These are phyloP conservation scores for Onychomys leucogaster DNA, from an alignment of 2,797 vertebrate species.

Conservation along the genomic window DNA sequence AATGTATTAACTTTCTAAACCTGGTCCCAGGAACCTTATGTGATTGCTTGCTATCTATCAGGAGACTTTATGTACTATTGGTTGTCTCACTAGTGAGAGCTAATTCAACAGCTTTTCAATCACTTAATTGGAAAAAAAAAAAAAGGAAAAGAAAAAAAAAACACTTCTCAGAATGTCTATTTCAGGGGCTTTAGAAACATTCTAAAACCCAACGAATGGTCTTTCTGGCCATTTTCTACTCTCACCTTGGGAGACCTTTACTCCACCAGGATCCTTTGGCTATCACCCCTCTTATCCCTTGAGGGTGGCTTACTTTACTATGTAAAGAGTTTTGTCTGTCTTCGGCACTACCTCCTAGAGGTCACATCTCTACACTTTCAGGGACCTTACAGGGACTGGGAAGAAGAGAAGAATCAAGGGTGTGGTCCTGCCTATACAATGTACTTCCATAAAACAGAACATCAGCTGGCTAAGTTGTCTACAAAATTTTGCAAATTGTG, in stretches of 20 bases:
- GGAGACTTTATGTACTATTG: neutral
- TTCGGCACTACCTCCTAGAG: neutral
- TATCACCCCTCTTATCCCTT: neutral
- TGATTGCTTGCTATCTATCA: neutral
- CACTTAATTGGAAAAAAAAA: neutral
- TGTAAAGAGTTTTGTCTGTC: too few relatives aligned
- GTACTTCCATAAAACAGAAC: neutral
- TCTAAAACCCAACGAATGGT: too few relatives aligned
- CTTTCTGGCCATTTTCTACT: too few relatives aligned
- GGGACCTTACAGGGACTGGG: neutral
- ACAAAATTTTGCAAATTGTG: neutral
- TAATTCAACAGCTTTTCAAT: neutral
- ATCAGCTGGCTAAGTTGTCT: neutral
- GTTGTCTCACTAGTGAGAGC: neutral
- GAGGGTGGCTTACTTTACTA: neutral
- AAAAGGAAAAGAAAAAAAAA: neutral
- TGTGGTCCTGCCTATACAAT: too few relatives aligned
- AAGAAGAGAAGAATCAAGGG: neutral
- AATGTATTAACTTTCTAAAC: neutral
- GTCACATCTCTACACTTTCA: neutral
- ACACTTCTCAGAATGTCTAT: neutral
- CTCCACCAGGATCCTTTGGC: neutral
- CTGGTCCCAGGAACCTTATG: neutral
- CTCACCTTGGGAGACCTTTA: too few relatives aligned
- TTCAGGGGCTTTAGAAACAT: neutral